Conservation (phyloP, 1,140 invertebrate species). For the Atopsyche davidsoni region DNA sequence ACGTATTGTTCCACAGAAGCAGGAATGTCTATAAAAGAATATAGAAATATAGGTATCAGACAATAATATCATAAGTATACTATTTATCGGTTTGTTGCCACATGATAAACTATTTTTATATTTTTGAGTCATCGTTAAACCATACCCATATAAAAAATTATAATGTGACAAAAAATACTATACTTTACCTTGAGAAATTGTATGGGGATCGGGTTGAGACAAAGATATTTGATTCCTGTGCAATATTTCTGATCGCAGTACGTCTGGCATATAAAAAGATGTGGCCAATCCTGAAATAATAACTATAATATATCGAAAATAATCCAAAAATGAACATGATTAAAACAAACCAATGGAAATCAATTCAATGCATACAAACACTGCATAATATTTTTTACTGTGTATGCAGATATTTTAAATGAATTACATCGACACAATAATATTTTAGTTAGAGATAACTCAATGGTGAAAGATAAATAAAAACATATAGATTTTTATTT, state of each 20-base stretch:
- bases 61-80: not conserved
- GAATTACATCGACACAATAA: no score
- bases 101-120: not conserved
- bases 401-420: not conserved
- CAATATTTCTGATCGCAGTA: constrained; percentile 67
- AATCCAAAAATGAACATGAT: not conserved
- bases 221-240: constrained; percentile 69
- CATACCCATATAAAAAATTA: constrained; percentile 1
- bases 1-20: constrained; percentile 84
- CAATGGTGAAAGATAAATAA: no score
- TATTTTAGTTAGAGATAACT: no score
- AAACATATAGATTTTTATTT: no score
- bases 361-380: not conserved
- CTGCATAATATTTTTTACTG: not conserved
- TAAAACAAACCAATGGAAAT: not conserved
- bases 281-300: constrained; percentile 44
- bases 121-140: not conserved
- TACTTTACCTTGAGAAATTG: constrained; percentile 49
- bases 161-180: constrained; percentile 1
- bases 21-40: constrained; percentile 65
- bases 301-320: constrained; percentile 2
- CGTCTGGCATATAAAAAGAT: constrained; percentile 70
- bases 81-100: not conserved
- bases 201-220: constrained; percentile 60
- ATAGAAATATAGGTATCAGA: constrained; percentile 10